phyloP scores from a whole-genome alignment of 2,888 invertebrate genomes.

The Tridacna crocea region DNA sequence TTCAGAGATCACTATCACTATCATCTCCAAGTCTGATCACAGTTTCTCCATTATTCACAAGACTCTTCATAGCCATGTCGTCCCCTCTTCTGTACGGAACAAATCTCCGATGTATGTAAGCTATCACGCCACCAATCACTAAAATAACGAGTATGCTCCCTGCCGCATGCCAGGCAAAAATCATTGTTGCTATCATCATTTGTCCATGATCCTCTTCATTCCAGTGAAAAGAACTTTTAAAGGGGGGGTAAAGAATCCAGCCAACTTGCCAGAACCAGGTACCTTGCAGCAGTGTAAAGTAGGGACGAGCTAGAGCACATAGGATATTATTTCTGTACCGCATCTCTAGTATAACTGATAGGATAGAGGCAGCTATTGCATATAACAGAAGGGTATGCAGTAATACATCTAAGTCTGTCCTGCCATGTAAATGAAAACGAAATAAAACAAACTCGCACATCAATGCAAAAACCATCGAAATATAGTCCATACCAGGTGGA shows the following conservation, averaged over 20 bases:
- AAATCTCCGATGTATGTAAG: slow-evolving; percentile 65
- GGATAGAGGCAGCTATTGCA: slow-evolving; percentile 80
- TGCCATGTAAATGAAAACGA: slow-evolving; percentile 85
- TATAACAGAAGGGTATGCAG: slow-evolving; percentile 85
- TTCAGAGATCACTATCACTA: slow-evolving; percentile 36
- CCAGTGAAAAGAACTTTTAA: slow-evolving; percentile 79
- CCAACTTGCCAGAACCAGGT: slow-evolving; percentile 86
- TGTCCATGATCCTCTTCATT: slow-evolving; percentile 82
- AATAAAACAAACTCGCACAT: slow-evolving; percentile 85
- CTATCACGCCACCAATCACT: slow-evolving; percentile 72
- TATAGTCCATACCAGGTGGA: slow-evolving; percentile 84
- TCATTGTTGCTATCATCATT: slow-evolving; percentile 85
- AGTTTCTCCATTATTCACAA: slow-evolving; percentile 75
- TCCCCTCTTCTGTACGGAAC: slow-evolving; percentile 59
- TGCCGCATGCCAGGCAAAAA: slow-evolving; percentile 82
- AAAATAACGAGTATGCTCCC: slow-evolving; percentile 74
- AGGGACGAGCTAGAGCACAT: slow-evolving; percentile 82
- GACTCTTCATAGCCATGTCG: slow-evolving; percentile 69
- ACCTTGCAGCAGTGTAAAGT: slow-evolving; percentile 85
- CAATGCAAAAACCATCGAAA: slow-evolving; percentile 83
- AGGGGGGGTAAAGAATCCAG: slow-evolving; percentile 85
- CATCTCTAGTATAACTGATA: slow-evolving; percentile 83
- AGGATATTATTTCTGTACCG: slow-evolving; percentile 80
- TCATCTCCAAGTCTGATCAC: slow-evolving; percentile 72
- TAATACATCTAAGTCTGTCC: slow-evolving; percentile 81